These are phyloP conservation scores for Sceloporus undulatus DNA, from an alignment of 2,113 vertebrate species.

Conservation along the genomic window DNA sequence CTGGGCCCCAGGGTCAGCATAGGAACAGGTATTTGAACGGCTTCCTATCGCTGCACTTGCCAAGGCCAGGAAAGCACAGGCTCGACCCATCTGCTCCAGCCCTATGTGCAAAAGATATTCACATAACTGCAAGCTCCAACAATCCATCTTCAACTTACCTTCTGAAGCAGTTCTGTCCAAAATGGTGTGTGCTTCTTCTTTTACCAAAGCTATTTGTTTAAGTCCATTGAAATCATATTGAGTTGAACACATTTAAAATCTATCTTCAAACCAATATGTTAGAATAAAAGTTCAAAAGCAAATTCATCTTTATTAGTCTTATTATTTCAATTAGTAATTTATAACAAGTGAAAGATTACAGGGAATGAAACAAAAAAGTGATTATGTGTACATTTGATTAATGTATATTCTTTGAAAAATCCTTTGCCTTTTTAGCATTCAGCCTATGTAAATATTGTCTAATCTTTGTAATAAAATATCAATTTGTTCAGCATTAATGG, in stretches of 20 bases:
- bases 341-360: constrained; percentile 6
- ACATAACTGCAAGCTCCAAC: neutral
- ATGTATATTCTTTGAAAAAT: constrained; percentile 14
- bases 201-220: neutral
- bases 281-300: constrained; percentile 24
- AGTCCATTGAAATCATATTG: neutral
- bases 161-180: neutral
- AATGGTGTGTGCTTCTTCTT: neutral
- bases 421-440: neutral
- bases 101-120: neutral
- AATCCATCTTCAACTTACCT: neutral
- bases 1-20: too few relatives aligned
- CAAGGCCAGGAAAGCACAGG: too few relatives aligned
- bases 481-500: constrained; percentile 32
- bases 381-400: constrained; percentile 27
- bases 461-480: constrained; percentile 8
- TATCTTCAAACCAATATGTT: constrained; percentile 9
- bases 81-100: too few relatives aligned
- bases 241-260: neutral
- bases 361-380: constrained; percentile 8
- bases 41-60: too few relatives aligned
- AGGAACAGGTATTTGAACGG: too few relatives aligned
- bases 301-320: constrained; percentile 9
- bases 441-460: constrained; percentile 26
- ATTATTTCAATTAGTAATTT: constrained; percentile 34